Base-by-base conservation (phyloP, 2,797 vertebrate species). In the Chrysolophus pictus region DNA sequence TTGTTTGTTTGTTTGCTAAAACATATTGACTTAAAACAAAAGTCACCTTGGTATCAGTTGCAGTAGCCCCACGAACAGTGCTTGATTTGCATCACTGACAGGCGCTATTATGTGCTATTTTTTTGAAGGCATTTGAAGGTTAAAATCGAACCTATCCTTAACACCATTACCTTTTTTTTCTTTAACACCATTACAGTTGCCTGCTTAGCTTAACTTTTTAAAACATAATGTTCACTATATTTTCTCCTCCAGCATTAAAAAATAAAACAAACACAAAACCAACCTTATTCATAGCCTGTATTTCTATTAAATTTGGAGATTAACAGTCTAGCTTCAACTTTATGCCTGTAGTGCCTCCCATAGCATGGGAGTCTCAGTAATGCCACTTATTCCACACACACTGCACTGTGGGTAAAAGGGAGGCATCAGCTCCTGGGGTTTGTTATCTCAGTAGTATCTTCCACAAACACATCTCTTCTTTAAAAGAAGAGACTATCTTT, bases 1-100 rank as follows among this genome's bases (percentile, higher is more conserved):
- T 94, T 86, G 73, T 78, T 95, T 95, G 93, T 91, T 95, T 95
- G 89, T 92, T 91, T 93, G 72, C 69, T 89, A 74, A 92, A 95
- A 33, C 75, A 87, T 89, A 91, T 92, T 96, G 92, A 91, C 89
- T 93, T 85, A 87, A 87, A 74, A 18, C 47, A 88, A 64, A 87
- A 88, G 86, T 95, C 90, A 90, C 91, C 81, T 90, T 94, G 62
- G 26, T 68, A 85, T 84, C 75, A 39, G 19, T 72, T 69, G 41
- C 69, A 85, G 37, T 11, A 89, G 58, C 72, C 65, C 69, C 69
- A 53, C 78, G 58, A 74, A 70, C 58, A 62, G 68, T 71, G 39
- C 69, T 74, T 56, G 72, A 69, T 89, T 93, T 87, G 41, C 53
- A 80, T 79, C 65, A 23, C 31, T 74, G 28, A 8, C 47, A 1